Evolutionary conservation across 2,888 invertebrate genomes (phyloP), one percentile per base, ranked within the genome.

Genomic region (Apamea sordens): DNA sequence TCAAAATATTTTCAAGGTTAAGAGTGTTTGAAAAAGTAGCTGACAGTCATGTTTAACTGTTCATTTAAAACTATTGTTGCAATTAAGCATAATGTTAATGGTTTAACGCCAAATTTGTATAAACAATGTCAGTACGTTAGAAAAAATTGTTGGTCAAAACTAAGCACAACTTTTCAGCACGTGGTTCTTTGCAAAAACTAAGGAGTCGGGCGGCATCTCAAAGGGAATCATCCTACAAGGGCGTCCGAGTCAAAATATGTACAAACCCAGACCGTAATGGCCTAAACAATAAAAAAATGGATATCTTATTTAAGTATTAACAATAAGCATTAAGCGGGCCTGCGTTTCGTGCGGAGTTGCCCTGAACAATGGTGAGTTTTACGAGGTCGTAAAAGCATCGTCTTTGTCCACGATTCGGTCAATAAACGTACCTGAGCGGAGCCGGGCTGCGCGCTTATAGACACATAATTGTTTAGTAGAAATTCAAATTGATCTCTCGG

Each of bases 261-360:
- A 95, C 96, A 95, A 95, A 95, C 92, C 92, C 90, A 89, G 92
- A 90, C 93, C 92, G 91, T 96, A 95, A 95, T 95, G 93, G 96
- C 91, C 94, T 92, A 93, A 94, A 95, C 94, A 95, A 92, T 93
- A 94, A 94, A 95, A 76, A 96, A 96, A 94, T 95, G 95, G 95
- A 97, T 95, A 94, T 96, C 96, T 97, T 94, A 97, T 96, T 97
- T 96, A 95, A 94, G 94, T 92, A 92, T 93, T 93, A 94, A 97
- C 96, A 96, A 96, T 95, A 92, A 94, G 94, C 96, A 96, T 96
- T 95, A 92, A 94, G 94, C 93, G 92, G 91, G 92, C 84, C 92
- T 92, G 94, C 92, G 92, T 94, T 96, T 94, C 92, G 94, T 94
- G 92, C 92, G 91, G 93, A 93, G 93, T 91, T 93, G 91, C 88